A percentile compares a stretch with the other conserved stretches of the same genome.
phyloP scores from a whole-genome alignment of 1,140 invertebrate genomes.

The Myzus persicae region DNA sequence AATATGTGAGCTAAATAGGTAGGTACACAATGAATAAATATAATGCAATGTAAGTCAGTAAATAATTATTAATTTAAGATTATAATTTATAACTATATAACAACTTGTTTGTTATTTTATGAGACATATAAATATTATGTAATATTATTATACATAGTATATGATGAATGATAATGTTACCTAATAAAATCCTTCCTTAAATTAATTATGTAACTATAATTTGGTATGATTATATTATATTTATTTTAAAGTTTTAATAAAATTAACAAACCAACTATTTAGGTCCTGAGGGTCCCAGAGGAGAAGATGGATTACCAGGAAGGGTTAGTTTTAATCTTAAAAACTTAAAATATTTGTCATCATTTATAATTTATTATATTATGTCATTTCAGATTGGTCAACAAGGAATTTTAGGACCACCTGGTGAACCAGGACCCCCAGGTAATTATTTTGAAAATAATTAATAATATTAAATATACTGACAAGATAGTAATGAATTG shows the following conservation, averaged over 20 bases:
- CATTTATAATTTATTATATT: not conserved
- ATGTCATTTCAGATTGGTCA: constrained; percentile 59
- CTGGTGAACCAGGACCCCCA: constrained; percentile 70
- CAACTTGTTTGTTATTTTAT: no score
- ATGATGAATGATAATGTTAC: no score
- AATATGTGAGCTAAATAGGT: no score
- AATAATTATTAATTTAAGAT: no score
- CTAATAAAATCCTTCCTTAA: no score
- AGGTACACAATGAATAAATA: no score
- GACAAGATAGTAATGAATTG: not conserved
- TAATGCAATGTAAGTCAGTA: no score
- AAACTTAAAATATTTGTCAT: not conserved
- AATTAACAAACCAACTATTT: not conserved
- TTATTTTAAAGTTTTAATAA: not conserved
- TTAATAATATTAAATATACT: not conserved
- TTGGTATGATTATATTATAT: not conserved
- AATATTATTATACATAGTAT: no score
- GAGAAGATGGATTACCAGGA: constrained; percentile 60
- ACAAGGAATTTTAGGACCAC: constrained; percentile 60
- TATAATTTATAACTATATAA: no score
- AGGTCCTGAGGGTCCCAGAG: constrained; percentile 51
- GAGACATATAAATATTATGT: no score
- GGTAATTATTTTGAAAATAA: constrained; percentile 64
- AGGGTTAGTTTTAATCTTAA: not conserved
- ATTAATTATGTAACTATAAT: no score